Evolutionary conservation across 2,888 invertebrate species (phyloP), one percentile per base, ranked within the genome.

Genomic region (Balanococcus diminutus): DNA sequence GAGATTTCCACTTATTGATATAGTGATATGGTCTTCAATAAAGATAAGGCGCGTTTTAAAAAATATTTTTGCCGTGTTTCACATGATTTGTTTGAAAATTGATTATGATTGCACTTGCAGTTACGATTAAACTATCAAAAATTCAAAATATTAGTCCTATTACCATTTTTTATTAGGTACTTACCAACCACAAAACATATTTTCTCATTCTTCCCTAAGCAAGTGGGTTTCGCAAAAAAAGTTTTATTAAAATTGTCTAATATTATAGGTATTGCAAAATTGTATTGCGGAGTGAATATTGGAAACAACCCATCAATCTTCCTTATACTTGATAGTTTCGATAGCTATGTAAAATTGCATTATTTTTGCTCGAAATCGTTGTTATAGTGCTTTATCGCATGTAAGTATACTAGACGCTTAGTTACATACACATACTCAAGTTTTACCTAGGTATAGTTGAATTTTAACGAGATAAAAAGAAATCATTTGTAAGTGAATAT

Each of bases 301-400:
- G 72, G 31, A 56, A 56, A 72, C 72, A 72, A 72, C 31, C 72
- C 72, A 72, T 72, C 72, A 72, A 72, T 72, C 72, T 72, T 72
- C 31, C 31, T 72, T 32, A 72, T 14, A 6, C 8, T 31, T n/a
- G 31, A 56, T 56, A 22, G 56, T 8, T 56, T 56, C 56, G 56
- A 56, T 56, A 56, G 56, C 22, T 56, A 56, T 56, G 56, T 56
- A 56, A 56, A 56, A 56, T 56, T 56, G 22, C 22, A 56, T 56
- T 56, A 56, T 56, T 56, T 22, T 56, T 51, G 22, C 11, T 56
- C 22, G 56, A 56, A 56, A 22, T 19, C 22, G 56, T 56, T 56
- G 56, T 22, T 56, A 22, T 56, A 14, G 22, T 56, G 22, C 8
- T 51, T 19, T 19, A 51, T 19, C 19, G 19, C 22, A 51, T 51